A percentile compares a stretch with the other conserved stretches of the same genome.
phyloP scores from a whole-genome alignment of 1,140 invertebrate genomes.

The Caenorhabditis latens region DNA sequence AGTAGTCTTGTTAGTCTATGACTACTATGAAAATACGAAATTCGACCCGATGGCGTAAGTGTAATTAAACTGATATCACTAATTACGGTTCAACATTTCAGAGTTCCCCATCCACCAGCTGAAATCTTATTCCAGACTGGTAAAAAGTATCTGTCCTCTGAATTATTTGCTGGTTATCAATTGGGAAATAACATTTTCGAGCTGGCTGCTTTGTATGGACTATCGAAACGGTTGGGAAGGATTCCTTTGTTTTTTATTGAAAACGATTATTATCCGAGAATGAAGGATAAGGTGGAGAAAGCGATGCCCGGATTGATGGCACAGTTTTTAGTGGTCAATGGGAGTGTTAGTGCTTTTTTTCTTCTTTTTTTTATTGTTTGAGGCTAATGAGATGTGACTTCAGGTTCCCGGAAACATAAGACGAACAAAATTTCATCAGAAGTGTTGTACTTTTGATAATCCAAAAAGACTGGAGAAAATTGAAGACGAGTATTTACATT shows the following conservation, averaged over 20 bases:
- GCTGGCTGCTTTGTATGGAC: not conserved
- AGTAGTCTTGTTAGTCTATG: no score
- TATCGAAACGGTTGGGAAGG: not conserved
- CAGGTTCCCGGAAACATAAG: not conserved
- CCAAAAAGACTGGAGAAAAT: not conserved
- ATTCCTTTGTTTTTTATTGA: not conserved
- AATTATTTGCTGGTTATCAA: not conserved
- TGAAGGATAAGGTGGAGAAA: not conserved
- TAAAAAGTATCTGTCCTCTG: not conserved
- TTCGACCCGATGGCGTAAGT: no score
- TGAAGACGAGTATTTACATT: not conserved
- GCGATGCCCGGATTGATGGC: not conserved
- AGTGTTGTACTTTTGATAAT: not conserved
- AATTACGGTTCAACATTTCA: not conserved
- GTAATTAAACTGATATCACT: no score
- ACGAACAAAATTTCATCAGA: not conserved
- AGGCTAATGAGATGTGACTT: not conserved
- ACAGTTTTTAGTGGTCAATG: not conserved
- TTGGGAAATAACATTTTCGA: conserved; percentile 12
- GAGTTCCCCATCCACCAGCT: not conserved
- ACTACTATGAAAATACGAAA: no score
- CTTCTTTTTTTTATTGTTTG: no score
- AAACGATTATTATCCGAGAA: not conserved
- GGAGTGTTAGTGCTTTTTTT: not conserved
- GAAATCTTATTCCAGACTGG: not conserved